Percentiles rank a stretch among this genome's conserved stretches.
These are phyloP conservation scores for Sebastes kiyomatsui DNA, from an alignment of 2,797 vertebrate species.

Conservation along the genomic window DNA sequence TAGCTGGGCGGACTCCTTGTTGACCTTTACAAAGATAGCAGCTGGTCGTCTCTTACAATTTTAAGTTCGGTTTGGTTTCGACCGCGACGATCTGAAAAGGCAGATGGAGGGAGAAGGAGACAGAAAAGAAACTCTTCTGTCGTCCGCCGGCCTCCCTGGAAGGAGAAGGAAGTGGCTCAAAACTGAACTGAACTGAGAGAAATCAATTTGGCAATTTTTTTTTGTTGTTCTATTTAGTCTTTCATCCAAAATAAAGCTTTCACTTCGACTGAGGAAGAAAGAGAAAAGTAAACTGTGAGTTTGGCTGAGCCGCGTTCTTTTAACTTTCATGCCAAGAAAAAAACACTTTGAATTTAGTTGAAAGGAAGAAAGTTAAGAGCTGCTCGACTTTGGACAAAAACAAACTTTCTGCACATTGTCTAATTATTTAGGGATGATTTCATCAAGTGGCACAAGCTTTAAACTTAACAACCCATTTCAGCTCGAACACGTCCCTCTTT, in stretches of 20 bases:
- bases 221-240: slow-evolving; percentile 5
- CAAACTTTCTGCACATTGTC: slow-evolving; percentile 1
- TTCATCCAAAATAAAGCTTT: slow-evolving; percentile 46
- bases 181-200: slow-evolving; percentile 7
- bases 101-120: slow-evolving; percentile 55
- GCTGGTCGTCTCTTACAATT: slow-evolving; percentile 44
- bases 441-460: not conserved
- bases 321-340: slow-evolving; percentile 47
- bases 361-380: slow-evolving; percentile 51
- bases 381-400: slow-evolving; percentile 29
- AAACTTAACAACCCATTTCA: not conserved
- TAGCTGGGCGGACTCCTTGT: slow-evolving; percentile 57
- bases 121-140: not conserved
- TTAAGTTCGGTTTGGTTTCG: slow-evolving; percentile 18
- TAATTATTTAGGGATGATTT: slow-evolving; percentile 29
- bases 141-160: slow-evolving; percentile 44
- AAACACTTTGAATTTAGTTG: slow-evolving; percentile 54
- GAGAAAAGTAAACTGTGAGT: slow-evolving; percentile 21
- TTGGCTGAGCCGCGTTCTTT: slow-evolving; percentile 44
- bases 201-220: slow-evolving; percentile 49
- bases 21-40: slow-evolving; percentile 64
- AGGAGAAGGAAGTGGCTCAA: not conserved
- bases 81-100: slow-evolving; percentile 35
- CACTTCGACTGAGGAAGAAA: slow-evolving; percentile 42
- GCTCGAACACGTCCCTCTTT: not conserved